Conservation (phyloP, 2,113 vertebrate species). For the Enhydra lutris region DNA sequence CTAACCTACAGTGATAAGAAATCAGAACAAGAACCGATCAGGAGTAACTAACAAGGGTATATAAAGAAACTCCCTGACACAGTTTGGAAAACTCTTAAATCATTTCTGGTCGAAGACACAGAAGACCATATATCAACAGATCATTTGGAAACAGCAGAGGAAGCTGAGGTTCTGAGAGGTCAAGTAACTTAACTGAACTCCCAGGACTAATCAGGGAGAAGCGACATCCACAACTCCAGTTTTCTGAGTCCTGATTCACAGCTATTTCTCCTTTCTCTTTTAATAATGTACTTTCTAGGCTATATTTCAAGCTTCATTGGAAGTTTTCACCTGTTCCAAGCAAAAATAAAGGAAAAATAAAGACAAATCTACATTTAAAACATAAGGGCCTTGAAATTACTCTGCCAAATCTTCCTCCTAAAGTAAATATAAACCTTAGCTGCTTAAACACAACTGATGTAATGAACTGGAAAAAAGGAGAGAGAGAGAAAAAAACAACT, state of each 20-base stretch:
- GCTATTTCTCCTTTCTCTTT: conserved; percentile 27
- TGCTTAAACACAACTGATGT: not conserved
- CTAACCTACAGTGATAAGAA: not conserved
- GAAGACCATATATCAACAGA: not conserved
- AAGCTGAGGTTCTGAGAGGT: conserved; percentile 3
- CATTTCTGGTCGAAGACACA: not conserved
- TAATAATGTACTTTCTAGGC: not conserved
- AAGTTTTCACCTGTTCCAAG: not conserved
- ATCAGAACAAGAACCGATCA: not conserved
- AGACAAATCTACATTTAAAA: not conserved
- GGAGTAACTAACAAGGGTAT: not conserved
- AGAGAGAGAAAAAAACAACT: not conserved
- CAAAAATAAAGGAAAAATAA: not conserved
- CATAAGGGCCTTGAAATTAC: not conserved
- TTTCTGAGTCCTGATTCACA: not conserved
- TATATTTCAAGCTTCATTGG: not conserved
- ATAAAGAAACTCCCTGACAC: not conserved
- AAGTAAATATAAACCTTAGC: not conserved
- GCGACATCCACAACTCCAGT: not conserved
- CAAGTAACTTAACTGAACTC: conserved; percentile 13
- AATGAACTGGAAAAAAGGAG: not conserved
- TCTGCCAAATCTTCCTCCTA: not conserved
- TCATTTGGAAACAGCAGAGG: not conserved
- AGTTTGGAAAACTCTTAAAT: not conserved
- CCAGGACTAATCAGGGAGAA: conserved; percentile 16